A percentile compares a stretch with the other conserved stretches of the same genome.
These are phyloP conservation scores for Saimiri boliviensis DNA, from an alignment of 2,113 vertebrate genomes.

Conservation along the genomic window DNA sequence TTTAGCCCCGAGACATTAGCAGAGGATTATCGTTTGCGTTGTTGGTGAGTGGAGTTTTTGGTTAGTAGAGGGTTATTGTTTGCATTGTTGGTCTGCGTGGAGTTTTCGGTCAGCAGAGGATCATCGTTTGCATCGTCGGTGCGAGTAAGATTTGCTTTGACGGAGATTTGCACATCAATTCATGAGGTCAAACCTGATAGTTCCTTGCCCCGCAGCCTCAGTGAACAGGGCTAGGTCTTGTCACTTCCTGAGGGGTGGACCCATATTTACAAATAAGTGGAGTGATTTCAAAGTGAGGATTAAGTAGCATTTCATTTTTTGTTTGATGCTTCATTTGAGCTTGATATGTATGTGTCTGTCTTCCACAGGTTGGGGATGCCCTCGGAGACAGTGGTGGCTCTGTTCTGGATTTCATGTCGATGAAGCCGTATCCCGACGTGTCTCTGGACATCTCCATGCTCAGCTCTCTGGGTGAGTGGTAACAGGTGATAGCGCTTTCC, in stretches of 20 bases:
- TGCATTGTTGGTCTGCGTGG: no score
- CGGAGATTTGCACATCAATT: not conserved
- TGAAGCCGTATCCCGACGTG: conserved; percentile 94
- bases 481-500: not conserved
- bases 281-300: not conserved
- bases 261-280: not conserved
- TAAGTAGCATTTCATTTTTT: not conserved
- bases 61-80: no score
- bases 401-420: conserved; percentile 94
- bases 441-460: conserved; percentile 96
- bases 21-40: not conserved
- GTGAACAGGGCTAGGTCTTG: not conserved
- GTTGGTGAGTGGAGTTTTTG: not conserved
- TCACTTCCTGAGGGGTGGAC: not conserved
- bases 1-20: not conserved
- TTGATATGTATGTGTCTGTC: not conserved
- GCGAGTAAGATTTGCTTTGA: no score
- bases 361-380: conserved; percentile 87
- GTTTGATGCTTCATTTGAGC: not conserved
- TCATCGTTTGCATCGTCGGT: no score
- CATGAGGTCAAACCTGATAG: not conserved
- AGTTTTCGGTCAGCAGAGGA: no score
- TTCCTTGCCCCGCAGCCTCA: no score
- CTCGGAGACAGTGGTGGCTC: conserved; percentile 87
- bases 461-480: conserved; percentile 90